Conservation (phyloP, 2,888 invertebrate genomes). For the Strigamia transsilvanica region DNA sequence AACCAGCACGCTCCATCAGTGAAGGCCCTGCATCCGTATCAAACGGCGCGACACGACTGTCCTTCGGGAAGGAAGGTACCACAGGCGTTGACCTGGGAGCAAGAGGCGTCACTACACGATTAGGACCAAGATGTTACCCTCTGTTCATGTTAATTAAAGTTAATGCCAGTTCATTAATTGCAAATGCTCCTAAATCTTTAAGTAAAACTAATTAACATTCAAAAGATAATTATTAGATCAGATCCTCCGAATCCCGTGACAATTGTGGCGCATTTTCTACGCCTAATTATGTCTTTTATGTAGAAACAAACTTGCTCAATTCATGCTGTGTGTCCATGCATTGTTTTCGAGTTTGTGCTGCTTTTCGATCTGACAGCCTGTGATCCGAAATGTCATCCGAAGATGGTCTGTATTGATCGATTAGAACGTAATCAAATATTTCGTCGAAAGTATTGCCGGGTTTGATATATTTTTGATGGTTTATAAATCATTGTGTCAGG, state of each 20-base stretch:
- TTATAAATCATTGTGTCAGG: no score
- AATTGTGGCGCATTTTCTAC: background rate
- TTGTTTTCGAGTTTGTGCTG: background rate
- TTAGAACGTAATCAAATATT: background rate
- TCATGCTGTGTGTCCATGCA: no score
- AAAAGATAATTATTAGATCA: conserved; percentile 41
- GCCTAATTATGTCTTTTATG: background rate
- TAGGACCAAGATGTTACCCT: conserved; percentile 1
- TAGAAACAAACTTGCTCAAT: background rate
- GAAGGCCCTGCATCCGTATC: background rate
- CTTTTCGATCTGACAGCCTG: background rate
- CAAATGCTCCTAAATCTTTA: conserved; percentile 33
- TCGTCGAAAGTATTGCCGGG: background rate
- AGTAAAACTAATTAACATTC: conserved; percentile 40
- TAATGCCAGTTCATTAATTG: conserved; percentile 27
- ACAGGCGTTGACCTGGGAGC: background rate
- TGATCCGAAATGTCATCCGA: no score
- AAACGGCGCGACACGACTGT: background rate
- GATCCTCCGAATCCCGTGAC: background rate
- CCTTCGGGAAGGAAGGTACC: background rate
- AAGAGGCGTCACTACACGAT: background rate
- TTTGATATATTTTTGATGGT: background rate
- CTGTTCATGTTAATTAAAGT: conserved; percentile 28
- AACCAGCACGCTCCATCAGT: background rate
- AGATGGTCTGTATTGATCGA: background rate